Conservation (phyloP, 2,797 vertebrate genomes). For the Acanthopagrus latus region DNA sequence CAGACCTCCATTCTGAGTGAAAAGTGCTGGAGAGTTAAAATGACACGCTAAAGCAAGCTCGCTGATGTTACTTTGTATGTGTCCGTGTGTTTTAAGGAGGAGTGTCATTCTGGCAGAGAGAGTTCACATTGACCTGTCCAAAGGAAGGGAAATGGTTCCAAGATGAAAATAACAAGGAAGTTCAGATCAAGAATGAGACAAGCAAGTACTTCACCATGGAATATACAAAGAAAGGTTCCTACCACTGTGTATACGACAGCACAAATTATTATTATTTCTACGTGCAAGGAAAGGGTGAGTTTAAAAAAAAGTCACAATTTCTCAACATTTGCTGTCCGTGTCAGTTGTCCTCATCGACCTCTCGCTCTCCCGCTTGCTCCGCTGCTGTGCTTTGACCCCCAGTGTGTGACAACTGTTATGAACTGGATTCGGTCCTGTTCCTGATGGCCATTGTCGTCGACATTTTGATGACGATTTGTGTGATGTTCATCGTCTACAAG, state of each 20-base stretch:
- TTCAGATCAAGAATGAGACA: too few species aligned
- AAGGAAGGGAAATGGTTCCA: rapidly evolving
- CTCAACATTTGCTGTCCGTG: not conserved
- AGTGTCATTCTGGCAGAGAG: rapidly evolving
- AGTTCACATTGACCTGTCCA: constrained; percentile 63
- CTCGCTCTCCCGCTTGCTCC: not conserved
- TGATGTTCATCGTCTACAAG: constrained; percentile 68
- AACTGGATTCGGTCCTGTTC: not conserved
- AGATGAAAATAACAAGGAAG: rapidly evolving
- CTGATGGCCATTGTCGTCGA: not conserved
- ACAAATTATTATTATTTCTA: too few species aligned
- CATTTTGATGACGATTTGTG: constrained; percentile 31
- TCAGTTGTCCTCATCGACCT: rapidly evolving
- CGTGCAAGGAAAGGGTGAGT: constrained; percentile 76
- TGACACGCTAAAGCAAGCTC: not conserved
- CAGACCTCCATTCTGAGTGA: not conserved
- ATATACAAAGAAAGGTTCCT: not conserved
- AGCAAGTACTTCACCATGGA: too few species aligned
- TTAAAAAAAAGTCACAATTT: not conserved
- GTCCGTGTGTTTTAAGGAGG: not conserved
- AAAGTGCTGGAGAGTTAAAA: not conserved
- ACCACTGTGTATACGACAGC: not conserved
- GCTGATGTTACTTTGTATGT: not conserved
- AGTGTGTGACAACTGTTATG: constrained; percentile 79
- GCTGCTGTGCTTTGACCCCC: not conserved